Evolutionary conservation across 2,113 vertebrate genomes (phyloP).

Genomic region (Pristiophorus japonicus): DNA sequence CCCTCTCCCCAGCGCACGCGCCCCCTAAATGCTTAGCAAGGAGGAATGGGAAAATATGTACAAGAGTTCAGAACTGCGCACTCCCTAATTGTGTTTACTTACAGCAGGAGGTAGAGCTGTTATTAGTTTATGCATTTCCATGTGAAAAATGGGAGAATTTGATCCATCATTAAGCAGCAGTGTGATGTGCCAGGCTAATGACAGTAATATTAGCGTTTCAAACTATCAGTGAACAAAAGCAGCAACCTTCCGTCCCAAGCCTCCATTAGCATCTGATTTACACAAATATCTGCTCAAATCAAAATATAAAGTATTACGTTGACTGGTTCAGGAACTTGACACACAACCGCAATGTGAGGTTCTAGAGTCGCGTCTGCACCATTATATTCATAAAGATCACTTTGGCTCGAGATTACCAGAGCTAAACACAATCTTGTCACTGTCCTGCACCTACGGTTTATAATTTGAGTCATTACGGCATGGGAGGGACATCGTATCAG

Average conservation of each 20-base stretch:
- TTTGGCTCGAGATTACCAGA: not conserved
- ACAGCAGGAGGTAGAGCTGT: slow-evolving; percentile 33
- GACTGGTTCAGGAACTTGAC: not conserved
- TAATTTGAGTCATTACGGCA: not conserved
- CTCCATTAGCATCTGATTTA: slow-evolving; percentile 11
- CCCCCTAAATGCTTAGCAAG: not conserved
- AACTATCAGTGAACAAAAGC: slow-evolving; percentile 19
- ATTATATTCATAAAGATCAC: not conserved
- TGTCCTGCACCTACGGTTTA: not conserved
- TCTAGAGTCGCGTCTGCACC: not conserved
- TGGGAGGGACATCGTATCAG: not conserved
- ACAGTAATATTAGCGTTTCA: slow-evolving; percentile 35
- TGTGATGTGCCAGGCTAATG: slow-evolving; percentile 33
- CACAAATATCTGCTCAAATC: slow-evolving; percentile 4
- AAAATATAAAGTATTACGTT: slow-evolving; percentile 10
- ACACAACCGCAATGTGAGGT: not conserved
- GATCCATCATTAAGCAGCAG: slow-evolving; percentile 36
- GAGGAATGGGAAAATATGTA: not conserved
- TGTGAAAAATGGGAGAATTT: slow-evolving; percentile 5
- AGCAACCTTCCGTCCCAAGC: not conserved
- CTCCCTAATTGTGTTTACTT: slow-evolving; percentile 29
- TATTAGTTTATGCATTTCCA: slow-evolving; percentile 32
- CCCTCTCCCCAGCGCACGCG: too few relatives aligned
- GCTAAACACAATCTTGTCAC: not conserved
- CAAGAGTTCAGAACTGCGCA: not conserved